Evolutionary conservation across 2,113 vertebrate genomes (phyloP).

Genomic region (Catagonus wagneri): DNA sequence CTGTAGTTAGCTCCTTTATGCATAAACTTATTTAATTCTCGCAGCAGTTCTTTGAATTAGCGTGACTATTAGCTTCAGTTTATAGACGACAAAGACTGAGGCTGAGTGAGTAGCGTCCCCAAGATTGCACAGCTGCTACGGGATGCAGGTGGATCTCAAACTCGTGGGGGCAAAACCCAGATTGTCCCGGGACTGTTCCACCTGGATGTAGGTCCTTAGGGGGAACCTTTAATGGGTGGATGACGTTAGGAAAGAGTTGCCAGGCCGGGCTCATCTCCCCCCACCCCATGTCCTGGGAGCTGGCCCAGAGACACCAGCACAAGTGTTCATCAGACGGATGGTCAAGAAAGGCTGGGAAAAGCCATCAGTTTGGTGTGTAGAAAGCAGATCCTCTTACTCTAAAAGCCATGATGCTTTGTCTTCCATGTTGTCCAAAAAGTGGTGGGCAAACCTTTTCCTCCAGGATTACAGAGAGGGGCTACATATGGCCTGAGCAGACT

Average conservation of each 20-base stretch:
- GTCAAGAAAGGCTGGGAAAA: background rate
- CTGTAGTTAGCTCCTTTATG: background rate
- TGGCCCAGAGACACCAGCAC: background rate
- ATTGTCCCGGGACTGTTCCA: background rate
- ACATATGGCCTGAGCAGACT: background rate
- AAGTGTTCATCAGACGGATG: background rate
- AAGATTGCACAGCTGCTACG: background rate
- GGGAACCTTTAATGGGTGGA: background rate
- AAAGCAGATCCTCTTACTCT: background rate
- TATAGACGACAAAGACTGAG: background rate
- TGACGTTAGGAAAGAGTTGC: background rate
- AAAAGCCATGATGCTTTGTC: background rate
- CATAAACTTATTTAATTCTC: conserved; percentile 25
- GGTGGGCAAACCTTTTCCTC: background rate
- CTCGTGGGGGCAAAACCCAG: background rate
- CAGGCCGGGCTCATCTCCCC: background rate
- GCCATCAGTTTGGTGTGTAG: background rate
- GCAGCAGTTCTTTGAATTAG: background rate
- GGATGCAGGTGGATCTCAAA: background rate
- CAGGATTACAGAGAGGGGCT: background rate
- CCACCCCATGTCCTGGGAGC: background rate
- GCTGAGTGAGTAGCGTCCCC: background rate
- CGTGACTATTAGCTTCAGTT: background rate
- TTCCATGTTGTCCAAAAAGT: background rate
- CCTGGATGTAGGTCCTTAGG: background rate